Evolutionary conservation across 2,797 vertebrate genomes (phyloP).

Genomic region (Argya squamiceps): DNA sequence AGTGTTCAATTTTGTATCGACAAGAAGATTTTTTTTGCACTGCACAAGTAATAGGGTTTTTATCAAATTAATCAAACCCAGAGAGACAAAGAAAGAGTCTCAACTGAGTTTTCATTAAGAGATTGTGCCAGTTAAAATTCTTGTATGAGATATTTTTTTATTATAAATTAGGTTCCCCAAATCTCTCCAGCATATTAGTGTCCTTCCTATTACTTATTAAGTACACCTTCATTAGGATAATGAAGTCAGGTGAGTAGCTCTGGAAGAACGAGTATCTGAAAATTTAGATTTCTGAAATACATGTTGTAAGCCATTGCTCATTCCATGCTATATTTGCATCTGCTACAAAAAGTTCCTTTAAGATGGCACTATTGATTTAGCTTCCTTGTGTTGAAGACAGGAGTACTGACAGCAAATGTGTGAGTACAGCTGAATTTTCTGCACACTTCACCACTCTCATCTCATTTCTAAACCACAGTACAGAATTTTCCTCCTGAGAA

Average conservation of each 20-base stretch:
- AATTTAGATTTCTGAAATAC: neutral
- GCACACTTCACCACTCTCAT: neutral
- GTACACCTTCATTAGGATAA: neutral
- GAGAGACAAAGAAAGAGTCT: neutral
- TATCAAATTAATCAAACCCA: neutral
- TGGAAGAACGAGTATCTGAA: neutral
- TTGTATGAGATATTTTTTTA: neutral
- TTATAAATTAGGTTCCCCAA: neutral
- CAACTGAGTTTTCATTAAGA: neutral
- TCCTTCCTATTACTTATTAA: neutral
- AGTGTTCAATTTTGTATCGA: neutral
- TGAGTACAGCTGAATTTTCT: neutral
- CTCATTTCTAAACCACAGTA: neutral
- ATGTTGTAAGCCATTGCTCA: neutral
- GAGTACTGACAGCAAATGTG: neutral
- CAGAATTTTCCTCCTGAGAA: neutral
- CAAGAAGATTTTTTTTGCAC: neutral
- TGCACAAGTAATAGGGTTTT: neutral
- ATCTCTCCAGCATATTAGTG: neutral
- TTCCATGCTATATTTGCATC: fast-evolving
- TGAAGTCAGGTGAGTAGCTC: neutral
- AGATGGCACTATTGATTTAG: neutral
- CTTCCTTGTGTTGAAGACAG: neutral
- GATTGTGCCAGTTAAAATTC: neutral
- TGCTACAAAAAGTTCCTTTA: neutral